Conservation (phyloP, 2,888 invertebrate genomes). For the Drosophila mettleri region DNA sequence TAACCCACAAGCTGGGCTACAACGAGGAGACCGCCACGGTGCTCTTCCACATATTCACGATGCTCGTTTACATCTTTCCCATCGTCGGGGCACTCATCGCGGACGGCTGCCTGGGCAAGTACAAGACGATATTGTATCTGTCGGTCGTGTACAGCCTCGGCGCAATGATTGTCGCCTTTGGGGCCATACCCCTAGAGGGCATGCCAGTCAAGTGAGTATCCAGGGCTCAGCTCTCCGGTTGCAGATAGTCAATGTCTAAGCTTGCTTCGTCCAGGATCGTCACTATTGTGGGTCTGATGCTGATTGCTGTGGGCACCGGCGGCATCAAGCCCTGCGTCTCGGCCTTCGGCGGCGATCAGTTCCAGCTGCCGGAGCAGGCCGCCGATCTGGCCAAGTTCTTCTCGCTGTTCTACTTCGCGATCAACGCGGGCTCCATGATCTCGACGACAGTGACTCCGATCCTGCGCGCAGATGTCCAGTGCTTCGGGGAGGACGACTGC, state of each 20-base stretch:
- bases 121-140: conserved; percentile 92
- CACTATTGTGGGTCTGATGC: conserved; percentile 87
- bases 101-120: conserved; percentile 96
- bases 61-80: conserved; percentile 89
- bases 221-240: too few species aligned
- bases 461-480: conserved; percentile 88
- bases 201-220: conserved; percentile 86
- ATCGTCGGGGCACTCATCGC: conserved; percentile 96
- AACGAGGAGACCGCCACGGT: conserved; percentile 91
- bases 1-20: conserved; percentile 91
- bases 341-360: conserved; percentile 93
- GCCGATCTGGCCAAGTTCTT: conserved; percentile 90
- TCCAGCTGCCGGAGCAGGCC: conserved; percentile 87
- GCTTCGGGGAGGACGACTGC: conserved; percentile 89
- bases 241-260: too few species aligned
- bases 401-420: conserved; percentile 90
- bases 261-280: conserved; percentile 86
- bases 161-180: conserved; percentile 90
- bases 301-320: conserved; percentile 87
- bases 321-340: conserved; percentile 94
- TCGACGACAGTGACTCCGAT: conserved; percentile 91
- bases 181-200: conserved; percentile 88
- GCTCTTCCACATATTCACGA: conserved; percentile 94
- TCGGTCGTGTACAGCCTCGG: conserved; percentile 95
- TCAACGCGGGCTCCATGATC: conserved; percentile 89